These are phyloP conservation scores for Drusus annulatus DNA, from an alignment of 1,140 invertebrate genomes.

Conservation along the genomic window DNA sequence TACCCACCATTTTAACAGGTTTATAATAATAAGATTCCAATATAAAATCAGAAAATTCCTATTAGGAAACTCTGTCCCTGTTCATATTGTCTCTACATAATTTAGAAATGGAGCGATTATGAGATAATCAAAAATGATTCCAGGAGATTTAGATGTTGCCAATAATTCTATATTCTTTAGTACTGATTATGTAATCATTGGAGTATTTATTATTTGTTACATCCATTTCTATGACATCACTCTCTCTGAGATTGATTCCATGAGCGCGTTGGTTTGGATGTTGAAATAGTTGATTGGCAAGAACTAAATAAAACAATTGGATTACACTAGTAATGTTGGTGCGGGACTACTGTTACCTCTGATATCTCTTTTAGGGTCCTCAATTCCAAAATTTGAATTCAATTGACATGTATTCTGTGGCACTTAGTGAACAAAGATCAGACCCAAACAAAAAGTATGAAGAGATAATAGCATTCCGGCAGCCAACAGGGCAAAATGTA, in stretches of 20 bases:
- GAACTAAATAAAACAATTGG: slow-evolving; percentile 52
- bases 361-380: slow-evolving; percentile 14
- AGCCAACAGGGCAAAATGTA: slow-evolving; percentile 59
- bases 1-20: no score
- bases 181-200: no score
- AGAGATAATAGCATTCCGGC: slow-evolving; percentile 51
- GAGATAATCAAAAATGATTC: not conserved
- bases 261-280: no score
- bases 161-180: not conserved
- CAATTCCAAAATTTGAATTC: not conserved
- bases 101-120: not conserved
- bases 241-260: no score
- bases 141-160: slow-evolving; percentile 16
- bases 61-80: no score
- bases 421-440: not conserved
- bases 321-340: slow-evolving; percentile 58
- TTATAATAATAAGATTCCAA: no score
- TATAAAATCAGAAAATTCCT: no score
- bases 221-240: no score
- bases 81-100: not conserved
- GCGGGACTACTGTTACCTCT: slow-evolving; percentile 29
- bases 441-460: slow-evolving; percentile 16
- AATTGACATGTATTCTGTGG: not conserved
- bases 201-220: no score
- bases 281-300: slow-evolving; percentile 26